These are phyloP conservation scores for Lysiphlebus fabarum DNA, from an alignment of 1,140 invertebrate species.

Conservation along the genomic window DNA sequence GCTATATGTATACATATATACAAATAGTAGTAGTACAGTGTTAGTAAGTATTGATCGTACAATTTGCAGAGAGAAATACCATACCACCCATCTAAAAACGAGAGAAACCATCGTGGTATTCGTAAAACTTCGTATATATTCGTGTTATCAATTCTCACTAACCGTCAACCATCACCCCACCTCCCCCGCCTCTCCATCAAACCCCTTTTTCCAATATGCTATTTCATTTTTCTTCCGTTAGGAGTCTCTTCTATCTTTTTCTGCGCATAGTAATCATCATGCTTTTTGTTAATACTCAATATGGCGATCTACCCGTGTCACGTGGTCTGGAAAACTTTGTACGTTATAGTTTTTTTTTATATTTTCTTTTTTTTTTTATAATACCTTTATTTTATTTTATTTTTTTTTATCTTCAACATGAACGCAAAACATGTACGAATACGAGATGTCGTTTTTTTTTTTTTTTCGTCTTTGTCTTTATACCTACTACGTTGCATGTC, in stretches of 20 bases:
- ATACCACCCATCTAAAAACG: neutral
- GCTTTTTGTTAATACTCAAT: slow-evolving; percentile 3
- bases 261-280: too few species aligned
- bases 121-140: slow-evolving; percentile 38
- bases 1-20: neutral
- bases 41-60: slow-evolving; percentile 39
- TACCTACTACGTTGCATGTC: slow-evolving; percentile 13
- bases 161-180: slow-evolving; percentile 31
- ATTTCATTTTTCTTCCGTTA: neutral
- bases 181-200: slow-evolving; percentile 38
- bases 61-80: slow-evolving; percentile 36
- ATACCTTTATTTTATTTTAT: slow-evolving; percentile 3
- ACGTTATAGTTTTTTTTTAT: neutral
- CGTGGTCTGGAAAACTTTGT: slow-evolving; percentile 13
- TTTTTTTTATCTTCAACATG: neutral
- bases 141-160: slow-evolving; percentile 20
- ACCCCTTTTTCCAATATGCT: slow-evolving; percentile 18
- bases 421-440: too few species aligned
- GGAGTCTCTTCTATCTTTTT: slow-evolving; percentile 14
- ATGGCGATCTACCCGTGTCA: slow-evolving; percentile 16
- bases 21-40: too few species aligned
- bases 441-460: neutral
- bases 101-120: slow-evolving; percentile 37
- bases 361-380: neutral
- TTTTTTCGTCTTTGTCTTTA: slow-evolving; percentile 9